Evolutionary conservation across 2,888 invertebrate species (phyloP), one percentile per base, ranked within the genome.

Genomic region (Cataglyphis rosenhaueri): DNA sequence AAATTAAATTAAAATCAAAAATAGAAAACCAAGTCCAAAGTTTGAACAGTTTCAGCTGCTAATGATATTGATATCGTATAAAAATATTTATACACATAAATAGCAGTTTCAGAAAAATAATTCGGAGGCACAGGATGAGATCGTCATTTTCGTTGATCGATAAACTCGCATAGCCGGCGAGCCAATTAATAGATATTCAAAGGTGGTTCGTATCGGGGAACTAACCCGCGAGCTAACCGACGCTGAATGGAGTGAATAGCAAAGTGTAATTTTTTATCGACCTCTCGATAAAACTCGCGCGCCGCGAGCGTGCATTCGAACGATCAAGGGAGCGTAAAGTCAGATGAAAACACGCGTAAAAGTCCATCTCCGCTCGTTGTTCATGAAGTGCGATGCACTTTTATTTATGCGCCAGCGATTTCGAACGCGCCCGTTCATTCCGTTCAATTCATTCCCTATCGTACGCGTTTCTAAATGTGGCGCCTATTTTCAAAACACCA

Each of bases 401-500:
- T 70, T 75, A 70, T 70, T 85, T 81, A 66, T 32, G 52, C 66
- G 41, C 21, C 81, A 59, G n/a, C 18, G 52, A 25, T 82, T 32
- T 70, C 44, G 29, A 32, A 32, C 29, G 29, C 76, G 62, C 32
- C 1, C 73, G 70, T 35, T 71, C 38, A 48, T 73, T 71, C 52
- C 75, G 38, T 38, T 52, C 65, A n/a, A 55, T 59, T 61, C 66
- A 44, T 57, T 41, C 29, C 32, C 25, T 35, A 35, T 48, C 71
- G 25, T 70, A 8, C n/a, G 35, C 35, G 18, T 38, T 57, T n/a
- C 61, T 29, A 74, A 84, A 73, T 59, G 44, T 21, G 55, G 83
- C 61, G 65, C 81, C 44, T 90, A 91, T 91, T 91, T 91, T 88
- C 76, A 89, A 91, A 91, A 91, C 87, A 91, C 79, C 87, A 70